Base-by-base conservation (phyloP, 2,797 vertebrate species). In the Ptychadena robeensis region DNA sequence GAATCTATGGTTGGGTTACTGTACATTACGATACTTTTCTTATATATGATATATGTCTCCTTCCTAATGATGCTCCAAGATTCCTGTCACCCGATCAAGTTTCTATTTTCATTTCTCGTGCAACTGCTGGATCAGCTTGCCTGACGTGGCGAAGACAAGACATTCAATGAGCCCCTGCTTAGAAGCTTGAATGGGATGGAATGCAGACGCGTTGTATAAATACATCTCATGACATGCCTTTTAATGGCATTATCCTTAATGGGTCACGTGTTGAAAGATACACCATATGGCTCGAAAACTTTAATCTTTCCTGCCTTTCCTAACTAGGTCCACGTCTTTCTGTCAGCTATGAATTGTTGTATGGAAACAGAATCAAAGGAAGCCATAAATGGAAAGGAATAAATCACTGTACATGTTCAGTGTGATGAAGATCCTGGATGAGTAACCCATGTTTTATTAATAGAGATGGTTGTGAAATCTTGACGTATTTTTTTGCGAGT, bases 201-300 rank as follows among this genome's bases (percentile, higher is more conserved):
- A 84, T 84, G 76, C 34, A 73, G 77, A 80, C 77, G 25, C 71
- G 35, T 40, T 80, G 71, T 61, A 80, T 74, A 84, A 59, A 84
- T 69, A 80, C 63, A 75, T 27, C 61, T 48, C 77, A 85, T 80
- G 77, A 85, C 82, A 80, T 70, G 77, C 75, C 31, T 12, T 25
- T 67, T 80, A 34, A 28, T 61, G 64, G 71, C 37, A 80, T 75
- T 80, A 65, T 80, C 67, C 27, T 59, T 73, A 85, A 80, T 70
- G 61, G 53, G 71, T 85, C 77, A 75, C 30, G 30, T 75, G 82
- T 80, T 85, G 82, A 85, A 40, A 63, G 82, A 85, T 61, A 15
- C 40, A 68, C 64, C 77, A 74, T 73, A 75, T 75, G 77, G 71
- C 71, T 34, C 65, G 44, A 59, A 69, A 80, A 73, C 65, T 59